Base-by-base conservation (phyloP, 2,888 invertebrate genomes). In the Spodoptera picta region DNA sequence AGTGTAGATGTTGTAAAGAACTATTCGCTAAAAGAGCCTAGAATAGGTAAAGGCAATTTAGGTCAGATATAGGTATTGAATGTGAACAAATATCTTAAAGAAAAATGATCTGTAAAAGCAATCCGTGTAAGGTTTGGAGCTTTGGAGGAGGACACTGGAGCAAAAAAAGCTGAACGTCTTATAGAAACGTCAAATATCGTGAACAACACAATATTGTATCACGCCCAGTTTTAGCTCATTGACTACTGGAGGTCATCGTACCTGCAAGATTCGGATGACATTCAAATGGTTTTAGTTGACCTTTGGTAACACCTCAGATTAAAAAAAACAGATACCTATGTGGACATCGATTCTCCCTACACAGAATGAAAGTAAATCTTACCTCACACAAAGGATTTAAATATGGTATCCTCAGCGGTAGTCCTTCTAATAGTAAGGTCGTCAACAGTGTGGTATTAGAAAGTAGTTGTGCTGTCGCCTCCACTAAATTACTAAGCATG, bases 381-480 rank as follows among this genome's bases (percentile, higher is more conserved):
- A 92, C 96, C 95, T 92, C 95, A 80, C 95, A 95, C 82, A 93
- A 92, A 3, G 95, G 95, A 36, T 95, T 95, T 42, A 97, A 89
- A 79, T 97, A 97, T 14, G 96, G 96, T 70, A 95, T 94, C 70
- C 95, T 95, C 51, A 98, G 83, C 0, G 97, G 97, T 31, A 98
- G 85, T 0, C 97, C 97, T 80, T 97, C 97, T 12, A 98, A 87
- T 67, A 96, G 95, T 31, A 98, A 85, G 5, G 95, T 91, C 1
- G 95, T 95, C 10, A 97, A 88, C 14, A 96, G 95, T 43, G 95
- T 94, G 14, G 96, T 97, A 71, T 95, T 95, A 27, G 95, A 91
- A 5, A 97, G 87, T 68, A 97, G 95, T 83, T 96, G 96, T 0
- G 95, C 91, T 3, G 96, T 82, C 2, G 97, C 96, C 75, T 96